phyloP scores from a whole-genome alignment of 2,888 invertebrate species.

The Lydus trimaculatus region DNA sequence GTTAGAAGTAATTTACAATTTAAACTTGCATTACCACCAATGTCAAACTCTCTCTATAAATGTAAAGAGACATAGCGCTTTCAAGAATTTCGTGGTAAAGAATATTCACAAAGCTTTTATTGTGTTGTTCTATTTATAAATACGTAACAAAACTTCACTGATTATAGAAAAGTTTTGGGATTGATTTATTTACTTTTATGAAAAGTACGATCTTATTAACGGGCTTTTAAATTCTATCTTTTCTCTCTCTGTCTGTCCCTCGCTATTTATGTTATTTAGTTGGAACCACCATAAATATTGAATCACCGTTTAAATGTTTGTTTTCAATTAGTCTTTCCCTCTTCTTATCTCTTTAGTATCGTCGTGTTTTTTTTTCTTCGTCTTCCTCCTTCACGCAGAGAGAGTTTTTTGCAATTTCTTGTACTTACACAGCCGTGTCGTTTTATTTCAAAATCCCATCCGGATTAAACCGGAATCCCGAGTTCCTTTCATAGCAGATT shows the following conservation, averaged over 20 bases:
- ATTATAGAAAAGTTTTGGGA: neutral
- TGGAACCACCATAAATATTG: slow-evolving; percentile 22
- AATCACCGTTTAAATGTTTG: slow-evolving; percentile 39
- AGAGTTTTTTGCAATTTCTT: neutral
- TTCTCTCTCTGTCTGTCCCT: neutral
- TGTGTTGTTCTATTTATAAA: neutral
- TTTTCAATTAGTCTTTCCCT: slow-evolving; percentile 35
- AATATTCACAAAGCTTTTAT: neutral
- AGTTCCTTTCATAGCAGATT: slow-evolving; percentile 38
- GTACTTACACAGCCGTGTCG: neutral
- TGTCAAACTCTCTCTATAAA: neutral
- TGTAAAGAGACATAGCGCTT: neutral
- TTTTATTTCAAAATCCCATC: slow-evolving; percentile 3
- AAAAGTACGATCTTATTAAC: neutral
- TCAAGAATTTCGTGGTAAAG: neutral
- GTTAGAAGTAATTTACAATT: slow-evolving; percentile 25
- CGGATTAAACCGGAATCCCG: slow-evolving; percentile 28
- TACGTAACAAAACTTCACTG: no score
- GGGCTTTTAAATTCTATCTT: neutral
- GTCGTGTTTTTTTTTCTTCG: neutral
- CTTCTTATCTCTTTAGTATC: neutral
- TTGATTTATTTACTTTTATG: neutral
- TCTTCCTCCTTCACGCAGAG: neutral
- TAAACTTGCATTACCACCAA: slow-evolving; percentile 23
- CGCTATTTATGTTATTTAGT: neutral